A percentile compares a stretch with the other conserved stretches of the same genome.
Evolutionary conservation across 2,888 invertebrate species (phyloP).

Genomic region (Melipona bicolor): DNA sequence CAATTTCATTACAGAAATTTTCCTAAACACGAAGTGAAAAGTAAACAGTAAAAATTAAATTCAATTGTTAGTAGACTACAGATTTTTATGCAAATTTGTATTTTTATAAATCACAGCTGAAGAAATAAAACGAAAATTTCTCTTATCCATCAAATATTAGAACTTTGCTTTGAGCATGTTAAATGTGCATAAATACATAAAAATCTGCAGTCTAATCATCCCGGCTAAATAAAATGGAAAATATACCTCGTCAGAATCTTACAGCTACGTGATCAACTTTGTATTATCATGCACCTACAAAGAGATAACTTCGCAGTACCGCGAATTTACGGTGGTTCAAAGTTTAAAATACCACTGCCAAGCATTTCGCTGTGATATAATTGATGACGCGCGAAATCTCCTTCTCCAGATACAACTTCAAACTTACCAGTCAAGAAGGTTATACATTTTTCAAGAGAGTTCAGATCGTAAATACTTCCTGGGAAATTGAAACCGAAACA

Average conservation of each 20-base stretch:
- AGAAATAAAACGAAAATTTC: no score
- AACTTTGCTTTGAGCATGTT: no score
- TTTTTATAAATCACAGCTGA: no score
- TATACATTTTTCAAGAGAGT: background rate
- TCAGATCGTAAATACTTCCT: constrained; percentile 3
- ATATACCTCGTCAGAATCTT: constrained; percentile 25
- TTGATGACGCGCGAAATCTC: constrained; percentile 32
- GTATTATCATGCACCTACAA: background rate
- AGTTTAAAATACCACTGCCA: constrained; percentile 47
- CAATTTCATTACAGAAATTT: background rate
- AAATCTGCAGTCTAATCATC: no score
- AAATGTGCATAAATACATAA: no score
- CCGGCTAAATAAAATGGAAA: constrained; percentile 21
- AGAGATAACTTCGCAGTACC: no score
- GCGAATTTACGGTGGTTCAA: constrained; percentile 18
- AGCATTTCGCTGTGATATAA: constrained; percentile 30
- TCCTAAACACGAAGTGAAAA: background rate
- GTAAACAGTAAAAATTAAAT: background rate
- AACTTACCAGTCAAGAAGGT: background rate
- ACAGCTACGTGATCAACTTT: constrained; percentile 30
- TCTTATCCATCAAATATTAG: no score
- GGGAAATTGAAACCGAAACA: background rate
- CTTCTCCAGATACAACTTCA: constrained; percentile 18
- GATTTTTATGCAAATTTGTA: no score
- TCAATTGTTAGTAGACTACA: no score